Evolutionary conservation across 2,797 vertebrate genomes (phyloP), one percentile per base, ranked within the genome.

Genomic region (Sebastes iracundus): DNA sequence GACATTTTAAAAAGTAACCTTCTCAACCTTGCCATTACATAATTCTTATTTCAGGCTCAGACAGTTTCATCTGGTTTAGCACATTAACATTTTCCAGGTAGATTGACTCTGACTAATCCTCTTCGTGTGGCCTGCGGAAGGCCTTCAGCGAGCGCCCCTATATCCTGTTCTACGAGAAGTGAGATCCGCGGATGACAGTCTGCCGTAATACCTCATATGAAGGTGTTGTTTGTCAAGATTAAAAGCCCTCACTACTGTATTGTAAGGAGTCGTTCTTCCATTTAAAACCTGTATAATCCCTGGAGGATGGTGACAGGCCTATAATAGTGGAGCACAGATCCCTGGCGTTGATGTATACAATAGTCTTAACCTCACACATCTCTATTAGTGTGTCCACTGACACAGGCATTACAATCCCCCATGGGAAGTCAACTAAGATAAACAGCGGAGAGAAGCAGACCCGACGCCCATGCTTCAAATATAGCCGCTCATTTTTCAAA

Each of bases 251-350:
- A 70, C 68, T 84, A 76, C 75, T 85, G 87, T 84, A 82, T 88
- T 87, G 83, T 85, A 82, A 87, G 82, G 87, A 91, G 83, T 84
- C 81, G 82, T 72, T 84, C 83, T 86, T 86, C 85, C 84, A 90
- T 92, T 94, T 94, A 94, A 94, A 94, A 93, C 84, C 90, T 77
- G 88, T 85, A 90, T 95, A 94, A 95, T 95, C 94, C 93, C 85
- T 28, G 20, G 73, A 75, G 86, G 84, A 86, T 92, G 92, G 90
- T 90, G 94, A 93, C 93, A 93, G 93, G 87, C 82, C 90, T 92
- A 87, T 93, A 93, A 94, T 90, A 82, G 91, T 66, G 72, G 86
- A 86, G 87, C 90, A 62, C 87, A 90, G 93, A 94, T 91, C 72
- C 61, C 79, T 76, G 86, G 83, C 87, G 71, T 87, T 93, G 94